These are phyloP conservation scores for Ciconia maguari DNA, from an alignment of 2,113 vertebrate genomes.

Conservation along the genomic window DNA sequence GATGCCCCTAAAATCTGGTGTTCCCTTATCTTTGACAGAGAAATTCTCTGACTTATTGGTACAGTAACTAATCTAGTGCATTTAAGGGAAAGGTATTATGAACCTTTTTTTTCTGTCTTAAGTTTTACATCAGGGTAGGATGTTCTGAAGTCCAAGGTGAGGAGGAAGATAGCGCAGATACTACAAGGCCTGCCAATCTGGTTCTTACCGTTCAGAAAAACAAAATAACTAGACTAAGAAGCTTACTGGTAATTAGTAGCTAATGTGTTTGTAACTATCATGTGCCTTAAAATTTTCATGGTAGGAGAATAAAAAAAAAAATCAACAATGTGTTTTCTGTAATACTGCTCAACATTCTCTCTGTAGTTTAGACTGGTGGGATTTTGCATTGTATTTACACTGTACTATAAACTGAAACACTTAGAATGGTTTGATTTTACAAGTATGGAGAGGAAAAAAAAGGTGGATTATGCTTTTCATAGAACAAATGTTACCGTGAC, in stretches of 20 bases:
- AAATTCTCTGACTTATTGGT: constrained; percentile 10
- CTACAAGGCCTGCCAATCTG: constrained; percentile 67
- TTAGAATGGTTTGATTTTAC: constrained; percentile 76
- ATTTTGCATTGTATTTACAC: constrained; percentile 88
- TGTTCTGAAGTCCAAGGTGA: not conserved
- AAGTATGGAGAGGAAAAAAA: constrained; percentile 65
- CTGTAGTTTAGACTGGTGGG: constrained; percentile 85
- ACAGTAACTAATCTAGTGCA: constrained; percentile 23
- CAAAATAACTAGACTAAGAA: constrained; percentile 78
- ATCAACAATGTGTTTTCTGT: constrained; percentile 85
- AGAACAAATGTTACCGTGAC: constrained; percentile 85
- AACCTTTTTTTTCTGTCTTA: constrained; percentile 8
- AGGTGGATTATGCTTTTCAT: constrained; percentile 80
- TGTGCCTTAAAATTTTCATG: constrained; percentile 98
- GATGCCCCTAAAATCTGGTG: constrained; percentile 1
- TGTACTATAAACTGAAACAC: constrained; percentile 88
- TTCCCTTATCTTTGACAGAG: constrained; percentile 27
- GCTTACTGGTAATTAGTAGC: constrained; percentile 82
- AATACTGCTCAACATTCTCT: constrained; percentile 68
- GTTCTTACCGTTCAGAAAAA: constrained; percentile 75
- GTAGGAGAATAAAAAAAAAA: constrained; percentile 78
- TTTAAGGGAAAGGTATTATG: not conserved
- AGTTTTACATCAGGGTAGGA: constrained; percentile 35
- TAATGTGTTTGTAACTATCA: constrained; percentile 95
- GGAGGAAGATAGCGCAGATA: constrained; percentile 18